A percentile compares a stretch with the other conserved stretches of the same genome.
phyloP scores from a whole-genome alignment of 2,888 invertebrate genomes.

The Caenorhabditis plicata region DNA sequence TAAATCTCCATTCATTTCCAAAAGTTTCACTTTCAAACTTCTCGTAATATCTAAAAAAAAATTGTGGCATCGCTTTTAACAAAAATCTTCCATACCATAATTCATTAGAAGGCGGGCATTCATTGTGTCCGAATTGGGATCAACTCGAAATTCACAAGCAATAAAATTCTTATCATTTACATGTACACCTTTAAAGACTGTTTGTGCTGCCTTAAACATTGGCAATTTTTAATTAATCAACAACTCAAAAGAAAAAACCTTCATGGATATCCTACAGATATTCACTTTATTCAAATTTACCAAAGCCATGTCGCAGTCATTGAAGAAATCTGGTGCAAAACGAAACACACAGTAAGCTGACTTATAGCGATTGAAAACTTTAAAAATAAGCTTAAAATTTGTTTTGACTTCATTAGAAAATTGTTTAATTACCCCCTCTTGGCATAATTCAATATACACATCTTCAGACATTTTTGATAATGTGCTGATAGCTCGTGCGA shows the following conservation, averaged over 20 bases:
- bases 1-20: conserved; percentile 19
- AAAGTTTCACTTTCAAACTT: conserved; percentile 25
- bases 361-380: conserved; percentile 16
- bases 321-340: conserved; percentile 31
- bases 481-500: conserved; percentile 16
- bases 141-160: conserved; percentile 26
- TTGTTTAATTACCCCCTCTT: conserved; percentile 11
- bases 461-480: conserved; percentile 26
- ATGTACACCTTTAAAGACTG: conserved; percentile 27
- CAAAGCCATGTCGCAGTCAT: conserved; percentile 19
- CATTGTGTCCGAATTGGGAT: conserved; percentile 22
- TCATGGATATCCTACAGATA: conserved; percentile 24
- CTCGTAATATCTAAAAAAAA: conserved; percentile 27
- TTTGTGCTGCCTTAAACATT: conserved; percentile 21
- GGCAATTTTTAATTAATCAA: not conserved
- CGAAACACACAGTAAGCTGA: conserved; percentile 18
- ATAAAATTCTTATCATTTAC: conserved; percentile 8
- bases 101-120: conserved; percentile 17
- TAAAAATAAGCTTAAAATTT: conserved; percentile 18
- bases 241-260: conserved; percentile 3
- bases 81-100: conserved; percentile 3
- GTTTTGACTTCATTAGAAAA: not conserved
- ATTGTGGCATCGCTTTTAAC: not conserved
- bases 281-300: conserved; percentile 15
- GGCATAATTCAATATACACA: conserved; percentile 20